Evolutionary conservation across 2,888 invertebrate species (phyloP).

Genomic region (Cerastis rubricosa): DNA sequence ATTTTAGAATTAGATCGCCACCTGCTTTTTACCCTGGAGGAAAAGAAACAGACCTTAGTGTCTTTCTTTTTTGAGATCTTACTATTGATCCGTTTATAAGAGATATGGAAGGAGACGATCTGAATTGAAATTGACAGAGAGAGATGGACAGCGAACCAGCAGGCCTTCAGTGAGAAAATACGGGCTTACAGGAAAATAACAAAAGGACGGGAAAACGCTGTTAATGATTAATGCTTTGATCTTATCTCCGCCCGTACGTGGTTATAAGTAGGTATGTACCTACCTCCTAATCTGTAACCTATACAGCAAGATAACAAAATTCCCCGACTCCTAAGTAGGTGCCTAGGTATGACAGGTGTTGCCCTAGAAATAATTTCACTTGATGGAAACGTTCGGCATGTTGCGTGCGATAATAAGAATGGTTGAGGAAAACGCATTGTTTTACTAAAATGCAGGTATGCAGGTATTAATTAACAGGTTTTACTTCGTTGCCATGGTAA

Average conservation of each 20-base stretch:
- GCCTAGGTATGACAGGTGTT: neutral
- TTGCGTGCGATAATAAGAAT: slow-evolving; percentile 44
- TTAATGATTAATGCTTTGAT: neutral
- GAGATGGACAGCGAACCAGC: neutral
- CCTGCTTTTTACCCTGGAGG: neutral
- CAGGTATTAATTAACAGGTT: slow-evolving; percentile 53
- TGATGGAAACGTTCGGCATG: slow-evolving; percentile 35
- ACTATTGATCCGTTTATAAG: neutral
- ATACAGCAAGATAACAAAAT: slow-evolving; percentile 42
- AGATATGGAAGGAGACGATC: neutral
- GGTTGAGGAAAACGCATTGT: slow-evolving; percentile 48
- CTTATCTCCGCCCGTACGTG: slow-evolving; percentile 10
- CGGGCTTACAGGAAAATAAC: neutral
- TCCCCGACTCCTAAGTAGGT: slow-evolving; percentile 25
- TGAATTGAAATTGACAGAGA: neutral
- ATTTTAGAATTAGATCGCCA: neutral
- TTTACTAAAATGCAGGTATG: slow-evolving; percentile 37
- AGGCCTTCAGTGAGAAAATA: neutral
- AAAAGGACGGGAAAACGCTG: neutral
- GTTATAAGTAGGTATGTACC: neutral
- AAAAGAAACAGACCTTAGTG: neutral
- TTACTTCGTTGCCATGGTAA: slow-evolving; percentile 21
- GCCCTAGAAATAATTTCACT: slow-evolving; percentile 51
- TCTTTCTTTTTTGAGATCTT: neutral
- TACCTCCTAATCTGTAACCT: neutral